Evolutionary conservation across 2,113 vertebrate genomes (phyloP), one percentile per base, ranked within the genome.

Genomic region (Chauna torquata): DNA sequence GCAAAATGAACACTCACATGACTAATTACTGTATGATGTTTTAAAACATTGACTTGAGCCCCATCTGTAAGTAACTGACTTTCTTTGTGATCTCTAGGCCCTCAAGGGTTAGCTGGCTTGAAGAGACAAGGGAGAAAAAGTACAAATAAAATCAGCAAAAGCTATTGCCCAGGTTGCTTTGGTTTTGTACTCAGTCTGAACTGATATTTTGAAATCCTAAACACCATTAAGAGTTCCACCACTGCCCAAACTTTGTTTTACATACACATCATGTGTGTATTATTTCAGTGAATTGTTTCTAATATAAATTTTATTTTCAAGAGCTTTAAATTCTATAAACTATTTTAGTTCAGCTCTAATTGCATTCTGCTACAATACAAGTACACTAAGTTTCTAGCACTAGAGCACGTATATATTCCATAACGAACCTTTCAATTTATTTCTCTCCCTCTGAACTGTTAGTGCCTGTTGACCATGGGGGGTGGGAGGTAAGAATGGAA

Each of bases 221-320:
- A 74, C 36, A 47, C 7, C 8, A 57, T 28, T 42, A 42, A n/a
- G 2, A 23, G 8, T 57, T 5, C 11, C 11, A 74, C 47, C 2
- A 34, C 3, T 72, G 20, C 19, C 65, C 32, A 38, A 59, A 72
- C 20, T 55, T 69, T 9, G 13, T 36, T 66, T 38, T 32, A 8
- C 12, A 7, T 71, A 42, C 38, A 64, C 0, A 52, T 3, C 1
- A n/a, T 8, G 17, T 8, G 3, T 38, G 28, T 16, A 61, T 15
- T 1, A 44, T 61, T 69, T 87, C 15, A 81, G n/a, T 90, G 6
- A 82, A 27, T 68, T 52, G 25, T 36, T 70, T 88, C 69, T 78
- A 59, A 20, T 25, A 50, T 9, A 62, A 20, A 65, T 58, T 68
- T 55, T 59, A 32, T 3, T 77, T 86, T 49, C 18, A 50, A 49